Percentiles rank a stretch among this genome's conserved stretches.
phyloP scores from a whole-genome alignment of 2,888 invertebrate genomes.

The Celastrina argiolus region DNA sequence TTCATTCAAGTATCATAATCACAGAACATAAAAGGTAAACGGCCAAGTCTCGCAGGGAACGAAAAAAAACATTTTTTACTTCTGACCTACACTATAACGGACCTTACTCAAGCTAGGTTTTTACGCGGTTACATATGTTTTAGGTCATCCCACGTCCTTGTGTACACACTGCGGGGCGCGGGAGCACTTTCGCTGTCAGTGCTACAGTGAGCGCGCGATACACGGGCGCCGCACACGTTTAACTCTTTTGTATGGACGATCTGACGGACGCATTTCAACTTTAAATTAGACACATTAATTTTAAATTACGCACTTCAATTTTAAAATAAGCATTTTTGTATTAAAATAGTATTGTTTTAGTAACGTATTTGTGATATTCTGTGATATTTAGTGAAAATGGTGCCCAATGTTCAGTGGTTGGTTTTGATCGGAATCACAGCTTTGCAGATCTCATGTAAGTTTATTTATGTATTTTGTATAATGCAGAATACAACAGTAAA shows the following conservation, averaged over 20 bases:
- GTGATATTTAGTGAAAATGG: slow-evolving; percentile 44
- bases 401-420: slow-evolving; percentile 56
- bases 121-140: background rate
- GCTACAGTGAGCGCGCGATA: background rate
- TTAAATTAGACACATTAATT: background rate
- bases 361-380: background rate
- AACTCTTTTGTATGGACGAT: background rate
- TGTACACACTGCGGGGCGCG: background rate
- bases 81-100: background rate
- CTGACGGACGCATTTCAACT: background rate
- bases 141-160: background rate
- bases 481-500: background rate
- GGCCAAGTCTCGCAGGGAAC: too few relatives aligned
- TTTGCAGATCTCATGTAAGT: slow-evolving; percentile 57
- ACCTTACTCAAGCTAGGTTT: background rate
- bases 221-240: background rate
- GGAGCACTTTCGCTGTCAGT: background rate
- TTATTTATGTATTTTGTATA: background rate
- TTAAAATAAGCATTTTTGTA: background rate
- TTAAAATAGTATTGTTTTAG: background rate
- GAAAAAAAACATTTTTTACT: background rate
- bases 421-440: slow-evolving; percentile 61
- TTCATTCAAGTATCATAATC: too few relatives aligned
- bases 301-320: background rate
- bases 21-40: too few relatives aligned